Evolutionary conservation across 2,113 vertebrate species (phyloP).

Genomic region (Romanogobio albipinnatus): DNA sequence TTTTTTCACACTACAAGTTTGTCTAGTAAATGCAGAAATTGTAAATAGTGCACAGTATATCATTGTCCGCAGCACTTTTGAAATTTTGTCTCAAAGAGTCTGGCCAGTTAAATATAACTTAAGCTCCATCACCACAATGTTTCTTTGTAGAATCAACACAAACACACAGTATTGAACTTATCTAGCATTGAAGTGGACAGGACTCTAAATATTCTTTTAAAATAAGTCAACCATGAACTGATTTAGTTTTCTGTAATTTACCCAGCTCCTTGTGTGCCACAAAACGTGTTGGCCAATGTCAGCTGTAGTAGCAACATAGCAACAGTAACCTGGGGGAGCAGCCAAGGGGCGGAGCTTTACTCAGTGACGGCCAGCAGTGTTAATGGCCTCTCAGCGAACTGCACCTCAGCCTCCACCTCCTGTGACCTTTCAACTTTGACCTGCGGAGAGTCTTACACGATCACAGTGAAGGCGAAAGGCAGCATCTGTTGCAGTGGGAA

Average conservation of each 20-base stretch:
- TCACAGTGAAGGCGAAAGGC: slow-evolving; percentile 45
- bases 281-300: slow-evolving; percentile 31
- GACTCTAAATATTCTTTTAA: neutral
- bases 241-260: neutral
- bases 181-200: neutral
- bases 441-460: slow-evolving; percentile 54
- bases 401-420: slow-evolving; percentile 45
- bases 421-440: slow-evolving; percentile 48
- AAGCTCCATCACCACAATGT: neutral
- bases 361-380: slow-evolving; percentile 40
- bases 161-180: neutral
- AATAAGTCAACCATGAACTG: neutral
- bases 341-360: slow-evolving; percentile 40
- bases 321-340: slow-evolving; percentile 44
- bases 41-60: neutral
- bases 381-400: slow-evolving; percentile 42
- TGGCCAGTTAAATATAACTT: neutral
- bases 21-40: neutral
- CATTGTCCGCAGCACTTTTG: neutral
- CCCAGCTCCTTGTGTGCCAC: slow-evolving; percentile 50
- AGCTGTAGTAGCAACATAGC: slow-evolving; percentile 47
- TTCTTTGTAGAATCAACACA: neutral
- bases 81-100: too few relatives aligned
- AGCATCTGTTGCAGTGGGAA: slow-evolving; percentile 45
- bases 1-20: neutral